A percentile compares a stretch with the other conserved stretches of the same genome.
Evolutionary conservation across 2,888 invertebrate species (phyloP).

Genomic region (Torymus tubicola): DNA sequence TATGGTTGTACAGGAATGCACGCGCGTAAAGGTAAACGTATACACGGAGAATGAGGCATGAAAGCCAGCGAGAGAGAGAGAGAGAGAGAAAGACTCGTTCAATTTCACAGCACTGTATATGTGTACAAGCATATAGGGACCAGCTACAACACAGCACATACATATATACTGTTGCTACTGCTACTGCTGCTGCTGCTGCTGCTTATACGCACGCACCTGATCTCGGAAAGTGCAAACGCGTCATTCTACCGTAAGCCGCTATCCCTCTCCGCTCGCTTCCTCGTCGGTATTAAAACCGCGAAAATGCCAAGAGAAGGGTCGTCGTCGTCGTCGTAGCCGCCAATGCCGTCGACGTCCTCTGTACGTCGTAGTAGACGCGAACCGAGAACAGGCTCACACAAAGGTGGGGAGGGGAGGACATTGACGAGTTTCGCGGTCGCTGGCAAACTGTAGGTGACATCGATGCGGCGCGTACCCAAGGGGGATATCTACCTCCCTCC

Average conservation of each 20-base stretch:
- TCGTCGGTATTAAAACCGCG: slow-evolving; percentile 52
- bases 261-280: slow-evolving; percentile 3
- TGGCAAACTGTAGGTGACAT: slow-evolving; percentile 29
- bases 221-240: not conserved
- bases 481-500: too few relatives aligned
- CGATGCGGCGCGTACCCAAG: not conserved
- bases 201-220: not conserved
- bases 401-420: slow-evolving; percentile 1
- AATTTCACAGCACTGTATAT: not conserved
- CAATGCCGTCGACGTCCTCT: too few relatives aligned
- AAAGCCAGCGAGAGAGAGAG: not conserved
- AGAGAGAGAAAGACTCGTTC: not conserved
- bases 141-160: too few relatives aligned
- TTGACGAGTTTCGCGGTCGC: slow-evolving; percentile 31
- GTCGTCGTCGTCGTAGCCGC: too few relatives aligned
- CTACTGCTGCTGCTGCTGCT: not conserved
- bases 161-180: not conserved
- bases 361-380: too few relatives aligned
- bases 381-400: too few relatives aligned
- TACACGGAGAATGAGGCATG: not conserved
- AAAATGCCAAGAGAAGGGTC: slow-evolving; percentile 50
- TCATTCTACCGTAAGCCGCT: not conserved
- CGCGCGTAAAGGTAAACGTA: not conserved
- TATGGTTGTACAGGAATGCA: not conserved
- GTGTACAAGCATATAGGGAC: too few relatives aligned